Evolutionary conservation across 2,888 invertebrate genomes (phyloP).

Genomic region (Stictocephala bisonia): DNA sequence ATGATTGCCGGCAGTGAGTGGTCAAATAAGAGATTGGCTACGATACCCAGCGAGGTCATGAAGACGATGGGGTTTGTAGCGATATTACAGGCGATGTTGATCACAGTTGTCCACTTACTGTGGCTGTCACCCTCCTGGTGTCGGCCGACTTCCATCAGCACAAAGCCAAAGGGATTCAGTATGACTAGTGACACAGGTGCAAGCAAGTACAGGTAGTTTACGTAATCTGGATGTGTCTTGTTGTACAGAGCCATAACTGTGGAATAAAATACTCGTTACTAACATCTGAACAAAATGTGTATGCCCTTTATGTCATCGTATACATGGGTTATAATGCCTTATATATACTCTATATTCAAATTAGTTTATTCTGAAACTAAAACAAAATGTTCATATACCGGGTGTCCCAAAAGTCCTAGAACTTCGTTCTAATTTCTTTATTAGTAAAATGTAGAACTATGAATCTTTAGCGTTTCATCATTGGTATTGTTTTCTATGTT

Average conservation of each 20-base stretch:
- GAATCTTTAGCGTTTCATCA: too few species aligned
- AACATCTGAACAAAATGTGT: too few species aligned
- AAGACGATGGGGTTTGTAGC: slow-evolving; percentile 89
- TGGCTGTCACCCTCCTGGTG: neutral
- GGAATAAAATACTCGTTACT: too few species aligned
- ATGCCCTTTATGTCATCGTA: too few species aligned
- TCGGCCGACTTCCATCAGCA: slow-evolving; percentile 78
- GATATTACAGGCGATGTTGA: slow-evolving; percentile 68
- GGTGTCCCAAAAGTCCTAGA: too few species aligned
- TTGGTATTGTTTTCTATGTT: too few species aligned
- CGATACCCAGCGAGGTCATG: slow-evolving; percentile 92
- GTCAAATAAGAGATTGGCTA: slow-evolving; percentile 84
- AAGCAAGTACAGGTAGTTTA: slow-evolving; percentile 90
- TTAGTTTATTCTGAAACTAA: too few species aligned
- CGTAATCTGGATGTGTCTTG: slow-evolving; percentile 88
- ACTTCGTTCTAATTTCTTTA: too few species aligned
- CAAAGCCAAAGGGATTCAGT: slow-evolving; percentile 91
- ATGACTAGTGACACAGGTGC: slow-evolving; percentile 94
- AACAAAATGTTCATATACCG: too few species aligned
- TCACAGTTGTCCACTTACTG: slow-evolving; percentile 44
- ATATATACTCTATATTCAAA: too few species aligned
- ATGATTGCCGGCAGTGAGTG: slow-evolving; percentile 82
- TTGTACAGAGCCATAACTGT: slow-evolving; percentile 87
- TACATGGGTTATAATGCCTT: too few species aligned
- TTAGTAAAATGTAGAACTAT: too few species aligned